These are phyloP conservation scores for Gymnocephalus cernua DNA, from an alignment of 2,113 vertebrate genomes.

Conservation along the genomic window DNA sequence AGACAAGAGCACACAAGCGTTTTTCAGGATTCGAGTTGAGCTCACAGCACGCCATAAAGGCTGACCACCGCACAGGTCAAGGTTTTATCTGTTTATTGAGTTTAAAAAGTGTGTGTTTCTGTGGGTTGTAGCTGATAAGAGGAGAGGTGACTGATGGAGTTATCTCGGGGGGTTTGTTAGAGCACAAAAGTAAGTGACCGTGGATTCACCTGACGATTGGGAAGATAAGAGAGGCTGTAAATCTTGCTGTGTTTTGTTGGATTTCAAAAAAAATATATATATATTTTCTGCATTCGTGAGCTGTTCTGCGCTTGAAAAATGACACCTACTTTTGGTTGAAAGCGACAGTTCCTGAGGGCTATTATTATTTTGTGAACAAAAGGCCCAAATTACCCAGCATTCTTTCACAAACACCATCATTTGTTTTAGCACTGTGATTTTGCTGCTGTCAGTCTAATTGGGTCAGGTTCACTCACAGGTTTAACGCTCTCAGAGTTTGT, in stretches of 20 bases:
- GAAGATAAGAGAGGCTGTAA: not conserved
- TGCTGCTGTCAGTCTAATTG: not conserved
- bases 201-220: slow-evolving; percentile 10
- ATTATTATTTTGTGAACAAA: slow-evolving; percentile 18
- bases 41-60: slow-evolving; percentile 4
- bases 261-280: too few species aligned
- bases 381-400: slow-evolving; percentile 40
- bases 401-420: slow-evolving; percentile 31
- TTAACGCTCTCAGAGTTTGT: not conserved
- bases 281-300: not conserved
- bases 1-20: slow-evolving; percentile 15
- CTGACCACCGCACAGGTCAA: slow-evolving; percentile 13
- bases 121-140: slow-evolving; percentile 30
- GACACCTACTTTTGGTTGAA: not conserved
- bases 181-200: slow-evolving; percentile 15
- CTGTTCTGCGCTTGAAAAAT: not conserved
- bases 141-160: slow-evolving; percentile 24
- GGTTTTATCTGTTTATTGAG: slow-evolving; percentile 43
- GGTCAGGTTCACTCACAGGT: not conserved
- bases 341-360: slow-evolving; percentile 23
- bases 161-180: not conserved
- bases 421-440: slow-evolving; percentile 11
- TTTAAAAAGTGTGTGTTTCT: slow-evolving; percentile 34
- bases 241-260: not conserved
- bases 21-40: not conserved